Evolutionary conservation across 2,888 invertebrate genomes (phyloP), one percentile per base, ranked within the genome.

Genomic region (Caenorhabditis imperialis): DNA sequence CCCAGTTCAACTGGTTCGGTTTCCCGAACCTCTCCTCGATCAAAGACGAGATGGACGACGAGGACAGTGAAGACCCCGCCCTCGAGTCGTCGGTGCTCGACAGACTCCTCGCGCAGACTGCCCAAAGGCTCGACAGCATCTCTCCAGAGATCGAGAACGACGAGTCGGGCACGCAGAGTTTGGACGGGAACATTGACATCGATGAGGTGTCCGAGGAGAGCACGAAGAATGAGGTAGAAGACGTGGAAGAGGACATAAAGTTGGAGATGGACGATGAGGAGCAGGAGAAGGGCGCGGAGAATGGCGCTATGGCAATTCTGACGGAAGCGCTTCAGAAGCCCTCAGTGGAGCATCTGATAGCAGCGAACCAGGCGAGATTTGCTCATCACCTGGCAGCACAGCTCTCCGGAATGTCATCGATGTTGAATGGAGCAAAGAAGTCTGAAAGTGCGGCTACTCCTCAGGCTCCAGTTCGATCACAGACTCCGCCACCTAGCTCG

Each of bases 71-170:
- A 10, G 30, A 69, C 51, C 57, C 57, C 14, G 62, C 67, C 23
- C 37, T 74, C 0, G 74, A 74, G 47, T 50, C 62, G 0, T 71
- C 79, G 3, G 72, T 72, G 20, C 27, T 79, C 22, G 77, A 79
- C 40, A 12, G 75, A 45, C 62, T 79, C 3, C 53, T 79, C 16
- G 79, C 79, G 18, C 62, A 62, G 18, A 73, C 77, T 1, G 53
- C 67, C 1, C 71, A 71, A 23, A 22, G 77, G 51, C 50, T 67
- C 37, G 65, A 79, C 16, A 77, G 77, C 50, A 54, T 67, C n/a
- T 70, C 70, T n/a, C 79, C 79, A 12, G 67, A 72, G 58, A 63
- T 79, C 27, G 79, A 77, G 33, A 79, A 79, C 37, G 79, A 79
- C 54, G 79, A 77, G 27, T 79, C 79, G 7, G 79, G 77, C 14